phyloP scores from a whole-genome alignment of 2,113 vertebrate genomes.

The Mixornis gularis region DNA sequence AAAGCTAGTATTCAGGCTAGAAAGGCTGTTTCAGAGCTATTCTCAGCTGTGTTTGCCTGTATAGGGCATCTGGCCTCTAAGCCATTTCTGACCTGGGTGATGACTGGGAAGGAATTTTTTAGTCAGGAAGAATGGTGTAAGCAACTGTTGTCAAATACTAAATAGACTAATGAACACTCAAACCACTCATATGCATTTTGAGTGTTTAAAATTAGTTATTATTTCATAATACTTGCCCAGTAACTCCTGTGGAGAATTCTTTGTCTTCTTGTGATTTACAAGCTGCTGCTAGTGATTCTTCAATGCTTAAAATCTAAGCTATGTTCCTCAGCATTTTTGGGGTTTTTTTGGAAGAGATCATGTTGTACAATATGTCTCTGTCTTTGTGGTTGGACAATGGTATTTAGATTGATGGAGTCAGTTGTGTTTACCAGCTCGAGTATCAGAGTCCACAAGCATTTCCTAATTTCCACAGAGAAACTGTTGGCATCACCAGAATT shows the following conservation, averaged over 20 bases:
- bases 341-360: not conserved
- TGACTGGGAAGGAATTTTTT: not conserved
- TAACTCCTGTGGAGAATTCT: not conserved
- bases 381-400: not conserved
- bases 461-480: not conserved
- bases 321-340: not conserved
- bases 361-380: not conserved
- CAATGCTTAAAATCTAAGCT: not conserved
- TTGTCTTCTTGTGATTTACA: not conserved
- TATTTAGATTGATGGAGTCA: not conserved
- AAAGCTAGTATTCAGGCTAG: not conserved
- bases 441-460: not conserved
- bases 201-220: not conserved
- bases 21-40: not conserved
- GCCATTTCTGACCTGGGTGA: not conserved
- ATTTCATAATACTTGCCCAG: not conserved
- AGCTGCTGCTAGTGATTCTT: not conserved
- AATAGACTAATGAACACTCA: not conserved
- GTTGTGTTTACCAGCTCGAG: not conserved
- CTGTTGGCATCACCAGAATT: not conserved
- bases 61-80: not conserved
- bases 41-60: not conserved
- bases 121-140: not conserved
- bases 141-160: not conserved
- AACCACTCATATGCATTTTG: not conserved